Evolutionary conservation across 2,797 vertebrate species (phyloP).

Genomic region (Channallabes apus): DNA sequence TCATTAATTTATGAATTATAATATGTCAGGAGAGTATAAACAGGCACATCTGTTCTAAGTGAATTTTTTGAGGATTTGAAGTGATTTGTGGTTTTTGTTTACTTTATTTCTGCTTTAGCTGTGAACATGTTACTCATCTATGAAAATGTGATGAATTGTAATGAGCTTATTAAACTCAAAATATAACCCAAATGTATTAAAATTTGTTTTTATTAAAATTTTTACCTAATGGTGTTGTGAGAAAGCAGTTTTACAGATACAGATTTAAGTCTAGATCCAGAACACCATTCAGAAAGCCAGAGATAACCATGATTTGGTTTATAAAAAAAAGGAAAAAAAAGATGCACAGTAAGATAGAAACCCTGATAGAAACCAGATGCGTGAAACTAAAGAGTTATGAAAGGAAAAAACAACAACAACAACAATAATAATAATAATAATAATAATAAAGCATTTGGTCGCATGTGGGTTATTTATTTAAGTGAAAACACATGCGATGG

Average conservation of each 20-base stretch:
- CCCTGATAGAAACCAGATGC: neutral
- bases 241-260: neutral
- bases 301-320: neutral
- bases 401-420: neutral
- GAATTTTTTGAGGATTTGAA: neutral
- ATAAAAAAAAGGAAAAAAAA: too few species aligned
- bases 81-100: neutral
- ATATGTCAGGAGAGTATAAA: neutral
- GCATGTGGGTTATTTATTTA: too few species aligned
- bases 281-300: neutral
- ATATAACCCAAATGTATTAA: neutral
- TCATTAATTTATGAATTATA: neutral
- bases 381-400: neutral
- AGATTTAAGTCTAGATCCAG: neutral
- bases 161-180: neutral
- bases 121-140: neutral
- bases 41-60: neutral
- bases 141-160: neutral
- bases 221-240: neutral
- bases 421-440: too few species aligned
- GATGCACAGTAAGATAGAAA: neutral
- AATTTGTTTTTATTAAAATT: neutral
- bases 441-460: too few species aligned
- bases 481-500: neutral
- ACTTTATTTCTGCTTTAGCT: neutral